phyloP scores from a whole-genome alignment of 2,888 invertebrate genomes.

The Lithophane socia region DNA sequence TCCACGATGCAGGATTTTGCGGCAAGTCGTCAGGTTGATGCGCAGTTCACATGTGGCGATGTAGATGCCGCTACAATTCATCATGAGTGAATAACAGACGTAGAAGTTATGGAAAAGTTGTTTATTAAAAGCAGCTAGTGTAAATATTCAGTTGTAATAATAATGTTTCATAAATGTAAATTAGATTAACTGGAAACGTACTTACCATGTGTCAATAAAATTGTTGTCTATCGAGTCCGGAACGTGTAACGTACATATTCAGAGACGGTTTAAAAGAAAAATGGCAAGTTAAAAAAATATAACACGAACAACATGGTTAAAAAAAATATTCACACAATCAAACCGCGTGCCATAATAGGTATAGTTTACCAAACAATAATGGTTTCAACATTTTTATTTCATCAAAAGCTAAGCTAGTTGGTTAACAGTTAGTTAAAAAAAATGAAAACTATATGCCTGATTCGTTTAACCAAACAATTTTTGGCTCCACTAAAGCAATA shows the following conservation, averaged over 20 bases:
- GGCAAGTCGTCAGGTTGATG: too few species aligned
- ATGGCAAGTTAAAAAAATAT: background rate
- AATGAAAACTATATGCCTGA: conserved; percentile 19
- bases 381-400: conserved; percentile 29
- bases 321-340: background rate
- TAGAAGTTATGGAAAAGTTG: background rate
- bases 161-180: background rate
- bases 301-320: background rate
- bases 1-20: too few species aligned
- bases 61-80: too few species aligned
- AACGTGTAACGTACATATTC: too few species aligned
- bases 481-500: conserved; percentile 32
- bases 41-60: too few species aligned
- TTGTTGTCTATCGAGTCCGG: background rate
- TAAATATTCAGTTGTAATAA: background rate
- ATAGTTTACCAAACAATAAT: conserved; percentile 25
- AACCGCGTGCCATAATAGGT: background rate
- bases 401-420: conserved; percentile 26
- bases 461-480: conserved; percentile 21
- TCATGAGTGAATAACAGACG: background rate
- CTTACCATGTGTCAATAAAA: background rate
- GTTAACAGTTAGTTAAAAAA: conserved; percentile 5
- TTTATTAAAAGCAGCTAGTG: background rate
- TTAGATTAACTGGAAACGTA: background rate
- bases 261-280: too few species aligned